Conservation (phyloP, 2,888 invertebrate genomes). For the Drosophila mettleri region DNA sequence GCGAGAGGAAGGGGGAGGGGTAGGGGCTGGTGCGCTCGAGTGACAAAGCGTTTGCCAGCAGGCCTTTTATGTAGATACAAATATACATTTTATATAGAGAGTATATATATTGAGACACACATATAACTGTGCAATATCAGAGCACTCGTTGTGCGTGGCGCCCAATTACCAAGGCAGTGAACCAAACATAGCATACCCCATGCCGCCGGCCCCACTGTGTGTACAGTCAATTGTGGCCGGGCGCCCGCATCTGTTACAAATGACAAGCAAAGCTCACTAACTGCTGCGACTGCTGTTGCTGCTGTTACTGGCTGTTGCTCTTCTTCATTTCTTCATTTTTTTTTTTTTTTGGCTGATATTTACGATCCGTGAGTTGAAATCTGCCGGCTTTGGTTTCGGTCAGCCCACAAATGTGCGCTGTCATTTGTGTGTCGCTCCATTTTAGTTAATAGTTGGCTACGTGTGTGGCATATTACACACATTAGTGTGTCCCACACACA, state of each 20-base stretch:
- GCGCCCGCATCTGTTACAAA: conserved; percentile 80
- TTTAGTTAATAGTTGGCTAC: conserved; percentile 78
- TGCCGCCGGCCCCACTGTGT: conserved; percentile 2
- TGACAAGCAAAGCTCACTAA: conserved; percentile 55
- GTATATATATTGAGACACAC: conserved; percentile 12
- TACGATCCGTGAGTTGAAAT: conserved; percentile 37
- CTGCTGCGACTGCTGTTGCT: conserved; percentile 10
- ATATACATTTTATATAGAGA: conserved; percentile 13
- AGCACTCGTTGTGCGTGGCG: conserved; percentile 42
- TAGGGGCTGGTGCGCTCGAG: neutral
- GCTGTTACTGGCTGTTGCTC: conserved; percentile 25
- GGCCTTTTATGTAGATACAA: conserved; percentile 25
- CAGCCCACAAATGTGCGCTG: conserved; percentile 64
- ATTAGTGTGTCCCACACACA: conserved; percentile 55
- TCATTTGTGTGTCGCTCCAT: conserved; percentile 61
- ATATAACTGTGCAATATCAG: conserved; percentile 31
- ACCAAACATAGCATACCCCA: conserved; percentile 4
- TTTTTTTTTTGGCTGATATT: conserved; percentile 32
- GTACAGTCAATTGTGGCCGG: conserved; percentile 71
- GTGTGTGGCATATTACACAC: conserved; percentile 76
- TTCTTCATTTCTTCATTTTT: neutral
- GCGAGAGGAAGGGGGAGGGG: neutral
- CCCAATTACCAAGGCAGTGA: conserved; percentile 54
- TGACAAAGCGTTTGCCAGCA: conserved; percentile 42
- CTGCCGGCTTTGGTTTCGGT: conserved; percentile 17